Evolutionary conservation across 2,888 invertebrate species (phyloP).

Genomic region (Heliconius hortense): DNA sequence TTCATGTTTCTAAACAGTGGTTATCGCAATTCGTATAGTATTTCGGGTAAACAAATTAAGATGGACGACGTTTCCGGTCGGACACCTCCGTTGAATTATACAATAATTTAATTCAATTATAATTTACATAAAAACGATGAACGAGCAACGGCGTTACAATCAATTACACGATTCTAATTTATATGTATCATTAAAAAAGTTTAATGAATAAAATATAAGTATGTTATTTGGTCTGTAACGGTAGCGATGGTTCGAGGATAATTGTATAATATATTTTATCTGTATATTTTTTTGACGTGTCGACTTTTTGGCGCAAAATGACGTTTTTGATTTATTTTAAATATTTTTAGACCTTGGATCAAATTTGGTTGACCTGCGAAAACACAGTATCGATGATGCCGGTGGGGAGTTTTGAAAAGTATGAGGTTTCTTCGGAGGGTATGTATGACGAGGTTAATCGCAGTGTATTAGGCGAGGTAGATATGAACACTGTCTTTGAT

Average conservation of each 20-base stretch:
- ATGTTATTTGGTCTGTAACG: background rate
- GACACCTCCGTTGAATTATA: conserved; percentile 32
- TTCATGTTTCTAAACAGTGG: conserved; percentile 1
- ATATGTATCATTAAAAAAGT: conserved; percentile 24
- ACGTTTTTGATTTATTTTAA: too few relatives aligned
- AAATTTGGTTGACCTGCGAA: too few relatives aligned
- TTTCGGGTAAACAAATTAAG: conserved; percentile 33
- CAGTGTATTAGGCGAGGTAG: too few relatives aligned
- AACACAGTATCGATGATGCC: too few relatives aligned
- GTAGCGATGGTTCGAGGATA: background rate
- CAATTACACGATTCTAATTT: conserved; percentile 32
- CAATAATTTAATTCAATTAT: conserved; percentile 37
- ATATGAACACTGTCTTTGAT: too few relatives aligned
- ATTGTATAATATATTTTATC: background rate
- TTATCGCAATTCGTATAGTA: conserved; percentile 2
- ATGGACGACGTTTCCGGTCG: conserved; percentile 36
- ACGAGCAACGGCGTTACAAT: conserved; percentile 31
- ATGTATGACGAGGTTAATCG: too few relatives aligned
- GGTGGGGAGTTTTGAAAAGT: too few relatives aligned
- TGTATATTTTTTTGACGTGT: too few relatives aligned
- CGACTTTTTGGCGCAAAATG: too few relatives aligned
- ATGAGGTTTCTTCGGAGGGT: too few relatives aligned
- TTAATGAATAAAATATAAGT: conserved; percentile 13
- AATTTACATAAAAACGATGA: conserved; percentile 38
- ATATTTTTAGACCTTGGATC: too few relatives aligned